These are phyloP conservation scores for Tiliqua scincoides DNA, from an alignment of 2,113 vertebrate genomes.

Conservation along the genomic window DNA sequence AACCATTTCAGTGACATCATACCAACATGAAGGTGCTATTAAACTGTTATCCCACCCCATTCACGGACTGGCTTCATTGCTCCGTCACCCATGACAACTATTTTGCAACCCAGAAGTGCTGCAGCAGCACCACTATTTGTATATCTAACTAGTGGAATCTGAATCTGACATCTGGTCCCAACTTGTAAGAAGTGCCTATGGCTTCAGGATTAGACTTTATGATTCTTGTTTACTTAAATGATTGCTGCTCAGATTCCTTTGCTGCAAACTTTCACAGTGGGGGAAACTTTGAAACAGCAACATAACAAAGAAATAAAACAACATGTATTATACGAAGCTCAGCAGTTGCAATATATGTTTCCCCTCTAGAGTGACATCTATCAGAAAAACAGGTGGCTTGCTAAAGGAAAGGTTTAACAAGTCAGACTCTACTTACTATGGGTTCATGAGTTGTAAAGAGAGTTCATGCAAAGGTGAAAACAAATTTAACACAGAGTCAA, in stretches of 20 bases:
- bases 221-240: slow-evolving; percentile 48
- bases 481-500: slow-evolving; percentile 34
- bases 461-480: slow-evolving; percentile 29
- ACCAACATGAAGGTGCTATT: background rate
- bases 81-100: background rate
- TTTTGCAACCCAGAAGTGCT: background rate
- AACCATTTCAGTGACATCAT: background rate
- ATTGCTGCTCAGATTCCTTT: slow-evolving; percentile 34
- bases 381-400: slow-evolving; percentile 45
- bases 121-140: slow-evolving; percentile 7
- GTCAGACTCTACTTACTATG: background rate
- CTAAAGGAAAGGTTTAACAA: slow-evolving; percentile 44
- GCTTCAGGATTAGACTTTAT: slow-evolving; percentile 18
- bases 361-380: slow-evolving; percentile 27
- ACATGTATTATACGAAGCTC: slow-evolving; percentile 29
- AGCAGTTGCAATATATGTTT: slow-evolving; percentile 28
- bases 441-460: slow-evolving; percentile 31
- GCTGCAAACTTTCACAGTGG: slow-evolving; percentile 41
- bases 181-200: slow-evolving; percentile 17
- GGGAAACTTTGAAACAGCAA: slow-evolving; percentile 31
- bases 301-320: slow-evolving; percentile 22
- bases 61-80: background rate
- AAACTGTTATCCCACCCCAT: background rate
- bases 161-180: slow-evolving; percentile 32
- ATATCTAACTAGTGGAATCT: slow-evolving; percentile 17